Evolutionary conservation across 2,797 vertebrate genomes (phyloP).

Genomic region (Cuniculus paca): DNA sequence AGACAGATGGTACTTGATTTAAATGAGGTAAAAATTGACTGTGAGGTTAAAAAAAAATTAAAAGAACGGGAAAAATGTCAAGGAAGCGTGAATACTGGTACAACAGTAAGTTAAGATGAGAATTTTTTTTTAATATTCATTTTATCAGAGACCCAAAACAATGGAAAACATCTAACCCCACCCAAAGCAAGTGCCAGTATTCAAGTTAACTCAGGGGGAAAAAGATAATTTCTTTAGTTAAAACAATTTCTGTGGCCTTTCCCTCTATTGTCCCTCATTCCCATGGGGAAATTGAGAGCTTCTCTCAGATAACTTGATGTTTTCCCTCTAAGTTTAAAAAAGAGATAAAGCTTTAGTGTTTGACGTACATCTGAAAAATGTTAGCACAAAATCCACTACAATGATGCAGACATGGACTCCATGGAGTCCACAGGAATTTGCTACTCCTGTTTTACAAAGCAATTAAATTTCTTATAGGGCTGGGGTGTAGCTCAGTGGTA

Average conservation of each 20-base stretch:
- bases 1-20: not conserved
- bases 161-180: not conserved
- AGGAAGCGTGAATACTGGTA: not conserved
- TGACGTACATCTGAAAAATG: not conserved
- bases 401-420: not conserved
- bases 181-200: not conserved
- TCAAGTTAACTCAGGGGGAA: not conserved
- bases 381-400: not conserved
- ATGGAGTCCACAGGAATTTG: not conserved
- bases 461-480: not conserved
- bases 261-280: not conserved
- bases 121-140: not conserved
- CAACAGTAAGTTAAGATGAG: not conserved
- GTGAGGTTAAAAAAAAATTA: not conserved
- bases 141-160: not conserved
- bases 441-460: not conserved
- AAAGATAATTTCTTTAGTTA: not conserved
- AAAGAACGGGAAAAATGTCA: not conserved
- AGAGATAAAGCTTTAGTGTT: not conserved
- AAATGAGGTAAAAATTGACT: slow-evolving; percentile 2
- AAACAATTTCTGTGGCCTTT: not conserved
- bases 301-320: not conserved
- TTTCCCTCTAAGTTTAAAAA: not conserved
- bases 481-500: not conserved
- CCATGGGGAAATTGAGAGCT: not conserved